Conservation (phyloP, 2,888 invertebrate genomes). For the Tachina grossa region DNA sequence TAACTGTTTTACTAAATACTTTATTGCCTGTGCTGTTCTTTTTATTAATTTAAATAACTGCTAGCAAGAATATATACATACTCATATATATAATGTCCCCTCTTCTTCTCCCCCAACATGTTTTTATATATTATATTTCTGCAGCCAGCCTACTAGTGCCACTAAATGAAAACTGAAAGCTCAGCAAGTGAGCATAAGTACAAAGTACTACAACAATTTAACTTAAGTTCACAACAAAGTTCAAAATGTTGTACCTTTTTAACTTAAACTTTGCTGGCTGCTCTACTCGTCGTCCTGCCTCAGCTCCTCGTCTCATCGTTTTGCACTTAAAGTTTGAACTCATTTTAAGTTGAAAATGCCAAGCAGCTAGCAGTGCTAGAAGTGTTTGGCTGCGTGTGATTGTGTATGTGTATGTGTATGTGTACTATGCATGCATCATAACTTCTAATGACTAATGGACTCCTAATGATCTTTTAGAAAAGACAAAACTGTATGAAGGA, state of each 20-base stretch:
- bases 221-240: slow-evolving; percentile 66
- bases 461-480: slow-evolving; percentile 79
- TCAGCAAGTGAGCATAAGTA: slow-evolving; percentile 60
- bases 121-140: neutral
- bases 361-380: slow-evolving; percentile 24
- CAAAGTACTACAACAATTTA: slow-evolving; percentile 62
- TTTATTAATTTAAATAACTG: slow-evolving; percentile 8
- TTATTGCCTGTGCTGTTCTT: neutral
- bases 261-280: slow-evolving; percentile 17
- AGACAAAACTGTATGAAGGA: slow-evolving; percentile 48
- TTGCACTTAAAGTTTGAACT: slow-evolving; percentile 39
- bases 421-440: slow-evolving; percentile 27
- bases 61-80: neutral
- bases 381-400: slow-evolving; percentile 20
- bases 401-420: slow-evolving; percentile 32
- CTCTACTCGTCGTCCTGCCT: neutral
- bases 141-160: slow-evolving; percentile 38
- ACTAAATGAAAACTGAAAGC: slow-evolving; percentile 36
- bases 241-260: slow-evolving; percentile 64
- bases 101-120: neutral
- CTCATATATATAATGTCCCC: neutral
- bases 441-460: slow-evolving; percentile 80
- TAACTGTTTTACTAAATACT: too few species aligned
- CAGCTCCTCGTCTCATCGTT: neutral
- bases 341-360: slow-evolving; percentile 38